Evolutionary conservation across 2,888 invertebrate species (phyloP), one percentile per base, ranked within the genome.

Genomic region (Drosophila atroscutellata): DNA sequence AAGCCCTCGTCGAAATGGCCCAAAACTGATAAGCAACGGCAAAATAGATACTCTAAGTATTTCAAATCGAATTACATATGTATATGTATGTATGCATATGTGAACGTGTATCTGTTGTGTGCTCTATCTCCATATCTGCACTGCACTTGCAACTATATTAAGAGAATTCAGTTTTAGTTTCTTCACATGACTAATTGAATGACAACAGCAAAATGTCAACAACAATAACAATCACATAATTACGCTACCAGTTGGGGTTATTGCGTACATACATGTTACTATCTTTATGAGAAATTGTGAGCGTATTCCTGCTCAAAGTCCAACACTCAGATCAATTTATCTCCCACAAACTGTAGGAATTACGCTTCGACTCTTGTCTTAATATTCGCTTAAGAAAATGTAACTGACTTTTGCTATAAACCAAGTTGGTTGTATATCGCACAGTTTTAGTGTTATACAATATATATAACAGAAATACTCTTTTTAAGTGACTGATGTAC

Each of bases 161-260:
- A 20, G 32, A 18, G 34, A 51, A 60, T 57, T 60, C 20, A 24
- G 58, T 74, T 73, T n/a, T 24, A 58, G 42, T 52, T 45, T 66
- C 64, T 51, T 61, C 62, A 47, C 58, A 50, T 76, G 71, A 75
- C 72, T 72, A 67, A 77, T 77, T 80, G 63, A 80, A 72, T 80
- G 66, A 59, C 64, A 62, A 47, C 60, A 47, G 18, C 28, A 57
- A 58, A 59, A 24, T 20, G 52, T 24, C 6, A 61, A 34, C 9
- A 20, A 13, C 26, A 47, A 49, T 30, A 52, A 37, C 47, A 39
- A 34, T 32, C 49, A 30, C 34, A 51, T 39, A 2, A 34, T 50
- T 32, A 49, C 55, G 60, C 68, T 15, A 56, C 37, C 36, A 58
- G 15, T 61, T 58, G 39, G 26, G 36, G 20, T 45, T 57, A 30